Evolutionary conservation across 2,888 invertebrate species (phyloP), one percentile per base, ranked within the genome.

Genomic region (Micropterix aruncella): DNA sequence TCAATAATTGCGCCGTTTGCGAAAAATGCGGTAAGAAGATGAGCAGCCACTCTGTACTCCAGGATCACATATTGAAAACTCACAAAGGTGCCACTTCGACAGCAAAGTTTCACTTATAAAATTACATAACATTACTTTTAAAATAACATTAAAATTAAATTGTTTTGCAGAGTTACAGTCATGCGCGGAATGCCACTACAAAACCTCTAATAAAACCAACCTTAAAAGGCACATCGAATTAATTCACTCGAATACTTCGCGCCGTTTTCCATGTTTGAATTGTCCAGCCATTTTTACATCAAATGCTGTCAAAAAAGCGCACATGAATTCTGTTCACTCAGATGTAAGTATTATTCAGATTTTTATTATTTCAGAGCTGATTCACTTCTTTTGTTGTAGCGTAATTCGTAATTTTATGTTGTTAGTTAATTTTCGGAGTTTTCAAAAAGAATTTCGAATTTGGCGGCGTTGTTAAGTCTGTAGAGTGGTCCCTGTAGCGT

Each of bases 131-230:
- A n/a, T n/a, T n/a, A n/a, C n/a, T n/a, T n/a, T n/a, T n/a, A n/a
- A n/a, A n/a, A n/a, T n/a, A n/a, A n/a, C n/a, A n/a, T n/a, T n/a
- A n/a, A n/a, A n/a, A n/a, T n/a, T n/a, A n/a, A n/a, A n/a, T n/a
- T n/a, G n/a, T n/a, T n/a, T n/a, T n/a, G 37, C 18, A 36, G 41
- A 15, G 9, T 7, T 37, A 5, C 12, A 48, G 12, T 27, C 45
- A 14, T 50, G 50, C 41, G 46, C 44, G n/a, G 36, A 43, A 17
- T 50, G 50, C 37, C 7, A 43, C 2, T 50, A 49, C 37, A 46
- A 27, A 15, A 45, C 50, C n/a, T 41, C 38, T 12, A 43, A 18
- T 5, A 42, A 18, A 17, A 41, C 18, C 19, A 50, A 46, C 36
- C 41, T 50, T 37, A 19, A 15, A 2, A 40, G 50, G 12, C 50